Evolutionary conservation across 2,113 vertebrate genomes (phyloP).

Genomic region (Misgurnus mizolepis): DNA sequence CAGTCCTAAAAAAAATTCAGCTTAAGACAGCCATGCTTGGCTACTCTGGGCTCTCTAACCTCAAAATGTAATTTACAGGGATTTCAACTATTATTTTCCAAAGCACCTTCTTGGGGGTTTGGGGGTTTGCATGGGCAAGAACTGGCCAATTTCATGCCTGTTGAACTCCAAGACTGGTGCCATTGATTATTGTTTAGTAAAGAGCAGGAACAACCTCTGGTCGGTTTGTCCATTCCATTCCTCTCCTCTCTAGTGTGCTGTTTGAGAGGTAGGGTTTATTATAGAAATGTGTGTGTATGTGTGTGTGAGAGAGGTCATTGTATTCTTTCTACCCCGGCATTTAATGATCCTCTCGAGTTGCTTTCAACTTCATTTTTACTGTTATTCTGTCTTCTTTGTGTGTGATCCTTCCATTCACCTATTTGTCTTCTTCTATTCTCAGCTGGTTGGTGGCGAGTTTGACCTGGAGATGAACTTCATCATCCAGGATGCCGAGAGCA

Average conservation of each 20-base stretch:
- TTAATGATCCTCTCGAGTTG: slow-evolving; percentile 51
- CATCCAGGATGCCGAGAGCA: slow-evolving; percentile 98
- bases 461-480: slow-evolving; percentile 99
- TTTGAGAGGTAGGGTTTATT: background rate
- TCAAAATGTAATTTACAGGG: background rate
- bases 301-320: slow-evolving; percentile 51
- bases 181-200: slow-evolving; percentile 59
- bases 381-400: too few relatives aligned
- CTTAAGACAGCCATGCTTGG: background rate
- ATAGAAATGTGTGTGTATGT: slow-evolving; percentile 44
- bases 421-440: slow-evolving; percentile 5
- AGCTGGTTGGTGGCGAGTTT: slow-evolving; percentile 98
- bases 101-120: slow-evolving; percentile 16
- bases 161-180: slow-evolving; percentile 50
- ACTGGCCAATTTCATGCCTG: slow-evolving; percentile 60
- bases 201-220: slow-evolving; percentile 32
- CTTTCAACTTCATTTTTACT: background rate
- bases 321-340: slow-evolving; percentile 39
- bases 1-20: background rate
- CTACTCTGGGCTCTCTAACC: background rate
- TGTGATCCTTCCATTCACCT: background rate
- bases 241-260: background rate
- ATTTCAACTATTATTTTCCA: slow-evolving; percentile 14
- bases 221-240: background rate
- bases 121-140: slow-evolving; percentile 32